Evolutionary conservation across 2,888 invertebrate genomes (phyloP).

Genomic region (Prosapia bicincta): DNA sequence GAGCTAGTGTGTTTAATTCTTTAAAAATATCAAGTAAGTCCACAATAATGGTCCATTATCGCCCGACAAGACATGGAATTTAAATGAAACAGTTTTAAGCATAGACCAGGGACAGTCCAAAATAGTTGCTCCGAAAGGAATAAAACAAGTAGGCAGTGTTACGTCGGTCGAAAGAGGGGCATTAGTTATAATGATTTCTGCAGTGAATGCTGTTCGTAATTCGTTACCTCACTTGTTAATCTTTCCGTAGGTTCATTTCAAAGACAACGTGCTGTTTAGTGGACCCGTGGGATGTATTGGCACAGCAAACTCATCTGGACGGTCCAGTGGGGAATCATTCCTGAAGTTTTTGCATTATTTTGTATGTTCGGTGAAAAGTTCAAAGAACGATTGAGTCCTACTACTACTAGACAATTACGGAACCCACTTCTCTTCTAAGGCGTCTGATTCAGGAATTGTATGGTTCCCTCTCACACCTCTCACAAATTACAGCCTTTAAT

Average conservation of each 20-base stretch:
- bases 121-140: constrained; percentile 4
- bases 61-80: not conserved
- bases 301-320: constrained; percentile 35
- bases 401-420: constrained; percentile 5
- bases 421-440: constrained; percentile 2
- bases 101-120: too few relatives aligned
- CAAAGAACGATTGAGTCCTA: not conserved
- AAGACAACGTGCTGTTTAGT: constrained; percentile 38
- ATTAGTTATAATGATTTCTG: not conserved
- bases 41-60: not conserved
- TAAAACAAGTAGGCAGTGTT: not conserved
- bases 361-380: not conserved
- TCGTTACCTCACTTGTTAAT: constrained; percentile 34
- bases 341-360: constrained; percentile 22
- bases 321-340: constrained; percentile 35
- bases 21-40: too few relatives aligned
- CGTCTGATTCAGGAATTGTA: constrained; percentile 3
- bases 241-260: constrained; percentile 36
- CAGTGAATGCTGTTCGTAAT: not conserved
- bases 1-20: not conserved
- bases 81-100: not conserved
- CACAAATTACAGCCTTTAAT: constrained; percentile 12
- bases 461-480: not conserved
- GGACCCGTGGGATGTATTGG: constrained; percentile 38
- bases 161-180: too few relatives aligned